These are phyloP conservation scores for Podargus strigoides DNA, from an alignment of 2,797 vertebrate species.

Conservation along the genomic window DNA sequence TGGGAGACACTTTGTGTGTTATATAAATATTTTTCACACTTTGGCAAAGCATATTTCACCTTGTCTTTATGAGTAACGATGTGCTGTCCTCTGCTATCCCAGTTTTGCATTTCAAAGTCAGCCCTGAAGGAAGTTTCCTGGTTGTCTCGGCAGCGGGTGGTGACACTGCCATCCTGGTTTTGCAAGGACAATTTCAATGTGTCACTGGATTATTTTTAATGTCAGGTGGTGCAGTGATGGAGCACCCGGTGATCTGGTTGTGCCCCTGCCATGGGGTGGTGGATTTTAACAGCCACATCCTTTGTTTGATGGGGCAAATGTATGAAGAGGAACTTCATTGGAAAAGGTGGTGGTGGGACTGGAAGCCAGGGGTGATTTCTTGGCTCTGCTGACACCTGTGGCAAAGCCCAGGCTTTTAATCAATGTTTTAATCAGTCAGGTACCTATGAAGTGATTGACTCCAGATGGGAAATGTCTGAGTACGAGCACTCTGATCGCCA, in stretches of 20 bases:
- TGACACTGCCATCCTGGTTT: background rate
- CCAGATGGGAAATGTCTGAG: background rate
- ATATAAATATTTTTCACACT: background rate
- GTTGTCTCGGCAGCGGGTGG: background rate
- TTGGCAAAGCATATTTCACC: background rate
- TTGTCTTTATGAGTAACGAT: background rate
- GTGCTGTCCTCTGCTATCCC: background rate
- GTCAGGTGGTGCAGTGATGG: background rate
- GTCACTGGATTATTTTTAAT: background rate
- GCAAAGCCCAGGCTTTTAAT: too few species aligned
- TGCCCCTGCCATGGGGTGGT: background rate
- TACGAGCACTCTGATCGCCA: background rate
- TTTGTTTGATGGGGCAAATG: background rate
- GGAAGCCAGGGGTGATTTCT: background rate
- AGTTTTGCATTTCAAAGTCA: background rate
- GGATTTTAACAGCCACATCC: background rate
- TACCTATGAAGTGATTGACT: background rate
- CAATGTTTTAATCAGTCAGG: background rate
- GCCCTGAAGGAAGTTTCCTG: accelerated
- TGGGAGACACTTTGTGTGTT: background rate
- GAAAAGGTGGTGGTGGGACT: background rate
- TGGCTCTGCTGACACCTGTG: background rate
- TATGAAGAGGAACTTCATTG: background rate
- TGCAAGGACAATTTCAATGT: accelerated
- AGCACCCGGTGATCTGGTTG: accelerated